Evolutionary conservation across 1,140 invertebrate species (phyloP).

Genomic region (Tachypleus tridentatus): DNA sequence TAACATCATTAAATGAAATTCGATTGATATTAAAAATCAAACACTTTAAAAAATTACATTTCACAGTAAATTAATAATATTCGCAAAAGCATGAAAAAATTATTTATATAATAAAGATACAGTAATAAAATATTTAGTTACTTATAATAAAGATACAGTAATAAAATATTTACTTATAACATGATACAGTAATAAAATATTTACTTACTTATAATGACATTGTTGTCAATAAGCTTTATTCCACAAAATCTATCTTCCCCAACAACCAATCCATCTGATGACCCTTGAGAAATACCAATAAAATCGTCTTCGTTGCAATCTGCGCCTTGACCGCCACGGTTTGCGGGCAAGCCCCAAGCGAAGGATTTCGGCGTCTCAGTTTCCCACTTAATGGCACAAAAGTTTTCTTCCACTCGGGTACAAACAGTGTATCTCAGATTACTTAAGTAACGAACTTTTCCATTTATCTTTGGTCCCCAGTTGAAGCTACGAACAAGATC

Average conservation of each 20-base stretch:
- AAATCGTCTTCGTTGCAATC: slow-evolving; percentile 28
- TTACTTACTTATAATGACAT: slow-evolving; percentile 26
- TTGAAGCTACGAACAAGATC: slow-evolving; percentile 58
- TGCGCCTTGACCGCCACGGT: slow-evolving; percentile 24
- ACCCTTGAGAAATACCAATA: slow-evolving; percentile 28
- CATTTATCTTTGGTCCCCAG: slow-evolving; percentile 29
- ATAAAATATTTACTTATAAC: too few species aligned
- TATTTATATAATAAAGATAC: too few species aligned
- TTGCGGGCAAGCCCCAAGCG: slow-evolving; percentile 24
- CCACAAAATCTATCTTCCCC: slow-evolving; percentile 28
- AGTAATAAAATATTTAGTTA: too few species aligned
- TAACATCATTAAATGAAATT: too few species aligned
- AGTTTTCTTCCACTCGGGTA: slow-evolving; percentile 68
- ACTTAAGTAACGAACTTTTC: slow-evolving; percentile 58
- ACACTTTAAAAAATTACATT: too few species aligned
- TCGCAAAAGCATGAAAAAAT: too few species aligned
- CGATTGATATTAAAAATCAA: too few species aligned
- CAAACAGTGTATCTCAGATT: slow-evolving; percentile 83
- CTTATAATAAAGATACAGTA: too few species aligned
- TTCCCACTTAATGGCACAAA: slow-evolving; percentile 54
- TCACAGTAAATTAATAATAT: too few species aligned
- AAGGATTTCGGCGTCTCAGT: slow-evolving; percentile 25
- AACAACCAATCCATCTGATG: slow-evolving; percentile 24
- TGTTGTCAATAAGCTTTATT: slow-evolving; percentile 21
- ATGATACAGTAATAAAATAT: too few species aligned